These are phyloP conservation scores for Phrynosoma blainvillii DNA, from an alignment of 2,113 vertebrate genomes.

Conservation along the genomic window DNA sequence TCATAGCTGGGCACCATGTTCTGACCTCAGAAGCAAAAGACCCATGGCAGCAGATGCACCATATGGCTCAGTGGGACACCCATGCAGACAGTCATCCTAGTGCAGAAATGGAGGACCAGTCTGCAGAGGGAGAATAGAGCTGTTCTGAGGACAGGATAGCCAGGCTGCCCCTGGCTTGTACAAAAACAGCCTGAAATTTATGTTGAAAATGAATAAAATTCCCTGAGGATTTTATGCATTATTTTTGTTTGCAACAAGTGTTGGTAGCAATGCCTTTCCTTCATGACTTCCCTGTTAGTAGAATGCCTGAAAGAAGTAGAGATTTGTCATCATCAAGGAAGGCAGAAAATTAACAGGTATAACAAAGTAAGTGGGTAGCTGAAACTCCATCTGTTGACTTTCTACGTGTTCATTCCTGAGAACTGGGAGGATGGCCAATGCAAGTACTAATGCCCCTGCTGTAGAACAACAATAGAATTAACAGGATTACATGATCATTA, in stretches of 20 bases:
- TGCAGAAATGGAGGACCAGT: no score
- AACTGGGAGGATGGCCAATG: neutral
- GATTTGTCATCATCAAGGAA: neutral
- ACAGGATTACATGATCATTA: slow-evolving; percentile 60
- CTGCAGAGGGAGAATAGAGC: no score
- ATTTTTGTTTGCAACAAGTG: neutral
- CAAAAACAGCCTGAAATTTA: no score
- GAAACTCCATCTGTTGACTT: neutral
- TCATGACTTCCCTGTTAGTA: neutral
- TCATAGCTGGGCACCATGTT: no score
- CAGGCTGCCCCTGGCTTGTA: no score
- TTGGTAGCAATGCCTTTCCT: neutral
- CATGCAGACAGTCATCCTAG: no score
- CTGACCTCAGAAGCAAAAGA: no score
- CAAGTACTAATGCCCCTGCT: slow-evolving; percentile 42
- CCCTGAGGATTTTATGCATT: neutral
- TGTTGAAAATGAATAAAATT: neutral
- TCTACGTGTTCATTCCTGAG: neutral
- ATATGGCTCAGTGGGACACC: no score
- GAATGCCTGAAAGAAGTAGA: neutral
- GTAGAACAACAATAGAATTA: slow-evolving; percentile 55
- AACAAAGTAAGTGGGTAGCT: neutral
- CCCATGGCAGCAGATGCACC: no score
- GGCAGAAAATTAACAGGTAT: neutral
- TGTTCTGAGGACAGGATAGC: no score